phyloP scores from a whole-genome alignment of 1,140 invertebrate genomes.

The Matsumurasca onukii region DNA sequence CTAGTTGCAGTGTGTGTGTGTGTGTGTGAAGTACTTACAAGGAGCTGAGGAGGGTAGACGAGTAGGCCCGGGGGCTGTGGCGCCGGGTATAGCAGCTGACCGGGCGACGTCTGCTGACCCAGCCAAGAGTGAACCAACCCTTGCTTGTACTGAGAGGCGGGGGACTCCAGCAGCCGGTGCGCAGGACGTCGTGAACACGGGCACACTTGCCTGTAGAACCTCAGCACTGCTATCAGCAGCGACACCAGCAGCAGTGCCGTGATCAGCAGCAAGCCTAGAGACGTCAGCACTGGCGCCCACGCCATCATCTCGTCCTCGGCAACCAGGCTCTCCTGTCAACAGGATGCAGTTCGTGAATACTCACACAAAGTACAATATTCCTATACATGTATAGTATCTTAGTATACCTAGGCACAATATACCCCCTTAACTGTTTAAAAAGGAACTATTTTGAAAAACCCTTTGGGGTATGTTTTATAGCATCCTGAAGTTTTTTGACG shows the following conservation, averaged over 20 bases:
- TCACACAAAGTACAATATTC: no score
- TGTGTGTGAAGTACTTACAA: no score
- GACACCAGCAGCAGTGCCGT: slow-evolving; percentile 55
- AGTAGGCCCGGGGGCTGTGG: slow-evolving; percentile 6
- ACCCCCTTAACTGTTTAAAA: no score
- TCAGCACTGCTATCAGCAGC: slow-evolving; percentile 52
- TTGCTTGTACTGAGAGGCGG: slow-evolving; percentile 36
- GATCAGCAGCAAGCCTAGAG: slow-evolving; percentile 56
- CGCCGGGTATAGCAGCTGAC: background rate
- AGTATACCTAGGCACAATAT: no score
- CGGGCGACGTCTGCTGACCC: slow-evolving; percentile 34
- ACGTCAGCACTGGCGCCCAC: slow-evolving; percentile 56
- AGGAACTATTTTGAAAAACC: no score
- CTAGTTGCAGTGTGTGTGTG: no score
- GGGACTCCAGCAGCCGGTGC: slow-evolving; percentile 11
- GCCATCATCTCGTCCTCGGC: slow-evolving; percentile 36
- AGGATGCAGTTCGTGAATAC: no score
- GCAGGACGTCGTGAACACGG: slow-evolving; percentile 52
- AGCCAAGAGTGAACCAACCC: slow-evolving; percentile 40
- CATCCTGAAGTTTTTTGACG: no score
- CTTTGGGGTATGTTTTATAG: no score
- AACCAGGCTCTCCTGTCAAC: no score
- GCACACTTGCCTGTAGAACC: slow-evolving; percentile 55
- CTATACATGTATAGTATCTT: no score
- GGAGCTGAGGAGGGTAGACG: slow-evolving; percentile 27